Percentiles rank a stretch among this genome's conserved stretches.
phyloP scores from a whole-genome alignment of 2,888 invertebrate species.

The Athripsodes cinereus region DNA sequence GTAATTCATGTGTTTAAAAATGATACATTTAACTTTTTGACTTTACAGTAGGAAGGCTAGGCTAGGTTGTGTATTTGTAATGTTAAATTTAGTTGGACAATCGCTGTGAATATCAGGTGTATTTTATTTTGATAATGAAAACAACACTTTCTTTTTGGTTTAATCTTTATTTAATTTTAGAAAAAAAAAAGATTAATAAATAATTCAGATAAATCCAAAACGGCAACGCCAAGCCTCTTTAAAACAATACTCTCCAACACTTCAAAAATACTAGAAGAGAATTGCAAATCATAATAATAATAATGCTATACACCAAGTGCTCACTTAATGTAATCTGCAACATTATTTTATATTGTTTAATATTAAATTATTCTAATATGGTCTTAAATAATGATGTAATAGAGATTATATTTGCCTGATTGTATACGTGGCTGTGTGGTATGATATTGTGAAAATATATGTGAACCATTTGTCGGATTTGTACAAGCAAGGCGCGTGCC shows the following conservation, averaged over 20 bases:
- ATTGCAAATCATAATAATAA: not conserved
- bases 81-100: no score
- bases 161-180: no score
- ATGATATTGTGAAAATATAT: not conserved
- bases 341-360: not conserved
- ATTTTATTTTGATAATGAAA: no score
- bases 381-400: not conserved
- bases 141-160: no score
- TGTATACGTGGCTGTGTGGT: not conserved
- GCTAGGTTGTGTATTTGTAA: no score
- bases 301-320: not conserved
- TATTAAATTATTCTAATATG: not conserved
- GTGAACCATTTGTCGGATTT: not conserved
- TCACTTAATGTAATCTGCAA: not conserved
- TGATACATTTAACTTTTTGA: no score
- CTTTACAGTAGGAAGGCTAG: no score
- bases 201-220: no score
- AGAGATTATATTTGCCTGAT: not conserved
- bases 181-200: no score
- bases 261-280: not conserved
- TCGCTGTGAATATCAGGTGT: no score
- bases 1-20: no score
- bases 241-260: not conserved
- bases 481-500: not conserved
- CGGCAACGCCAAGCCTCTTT: not conserved